phyloP scores from a whole-genome alignment of 2,888 invertebrate genomes.

The Archaeoteleia sp. region DNA sequence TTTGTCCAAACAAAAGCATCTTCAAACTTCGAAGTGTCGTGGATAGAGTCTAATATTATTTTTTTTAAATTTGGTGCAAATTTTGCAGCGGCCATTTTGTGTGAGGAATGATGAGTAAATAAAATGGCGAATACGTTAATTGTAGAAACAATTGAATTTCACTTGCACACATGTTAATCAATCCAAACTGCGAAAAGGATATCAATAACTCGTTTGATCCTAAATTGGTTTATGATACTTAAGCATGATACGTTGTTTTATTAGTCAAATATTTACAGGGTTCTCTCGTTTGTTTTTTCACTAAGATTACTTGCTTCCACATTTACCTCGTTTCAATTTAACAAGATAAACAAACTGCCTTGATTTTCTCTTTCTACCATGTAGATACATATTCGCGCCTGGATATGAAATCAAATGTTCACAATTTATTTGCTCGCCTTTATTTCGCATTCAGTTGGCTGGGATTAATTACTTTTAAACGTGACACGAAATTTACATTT shows the following conservation, averaged over 20 bases:
- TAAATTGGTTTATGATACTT: too few species aligned
- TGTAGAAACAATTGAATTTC: too few species aligned
- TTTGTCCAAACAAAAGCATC: too few species aligned
- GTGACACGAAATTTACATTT: neutral
- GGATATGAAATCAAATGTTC: constrained; percentile 9
- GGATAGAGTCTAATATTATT: too few species aligned
- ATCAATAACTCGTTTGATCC: too few species aligned
- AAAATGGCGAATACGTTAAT: too few species aligned
- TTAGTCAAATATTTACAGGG: constrained; percentile 5
- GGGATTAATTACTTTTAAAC: constrained; percentile 4
- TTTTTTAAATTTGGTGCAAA: too few species aligned
- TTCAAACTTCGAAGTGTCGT: too few species aligned
- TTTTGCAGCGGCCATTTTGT: too few species aligned
- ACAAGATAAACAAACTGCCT: constrained; percentile 8
- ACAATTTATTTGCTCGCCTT: constrained; percentile 5
- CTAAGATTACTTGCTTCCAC: constrained; percentile 5
- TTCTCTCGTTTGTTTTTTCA: constrained; percentile 6
- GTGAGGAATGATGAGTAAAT: too few species aligned
- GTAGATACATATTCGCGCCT: constrained; percentile 14
- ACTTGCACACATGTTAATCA: too few species aligned
- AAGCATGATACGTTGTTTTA: constrained; percentile 7
- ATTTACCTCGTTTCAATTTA: constrained; percentile 12
- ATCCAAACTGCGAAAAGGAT: too few species aligned
- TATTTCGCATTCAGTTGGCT: constrained; percentile 3
- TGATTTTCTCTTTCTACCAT: constrained; percentile 15